Percentiles rank a stretch among this genome's conserved stretches.
Conservation (phyloP, 2,113 vertebrate species). For the Aphyosemion australe region DNA sequence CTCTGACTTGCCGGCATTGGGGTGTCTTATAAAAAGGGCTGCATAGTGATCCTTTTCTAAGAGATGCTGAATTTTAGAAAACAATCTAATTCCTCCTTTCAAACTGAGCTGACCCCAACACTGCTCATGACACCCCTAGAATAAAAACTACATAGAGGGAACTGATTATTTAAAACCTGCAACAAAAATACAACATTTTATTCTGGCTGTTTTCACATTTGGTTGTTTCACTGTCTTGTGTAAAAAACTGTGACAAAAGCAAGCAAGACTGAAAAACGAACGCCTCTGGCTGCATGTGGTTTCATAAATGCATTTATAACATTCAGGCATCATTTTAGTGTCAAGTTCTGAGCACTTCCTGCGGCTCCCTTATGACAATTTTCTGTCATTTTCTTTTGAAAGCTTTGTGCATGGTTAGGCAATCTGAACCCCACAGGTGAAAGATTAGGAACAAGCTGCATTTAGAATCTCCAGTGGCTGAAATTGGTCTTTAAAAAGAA, state of each 20-base stretch:
- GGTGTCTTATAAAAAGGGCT: too few species aligned
- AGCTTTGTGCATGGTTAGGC: neutral
- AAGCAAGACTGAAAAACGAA: neutral
- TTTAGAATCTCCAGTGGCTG: neutral
- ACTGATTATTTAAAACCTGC: too few species aligned
- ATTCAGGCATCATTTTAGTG: neutral
- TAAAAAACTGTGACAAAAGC: neutral
- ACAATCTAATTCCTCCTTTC: too few species aligned
- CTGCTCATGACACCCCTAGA: too few species aligned
- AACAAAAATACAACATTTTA: too few species aligned
- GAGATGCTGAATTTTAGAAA: too few species aligned
- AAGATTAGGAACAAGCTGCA: neutral
- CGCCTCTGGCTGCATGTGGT: neutral
- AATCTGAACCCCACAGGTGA: neutral
- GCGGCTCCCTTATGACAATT: neutral
- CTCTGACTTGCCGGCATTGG: too few species aligned
- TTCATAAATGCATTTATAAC: neutral
- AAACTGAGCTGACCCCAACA: too few species aligned
- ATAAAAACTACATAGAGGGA: too few species aligned
- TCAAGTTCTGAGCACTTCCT: neutral
- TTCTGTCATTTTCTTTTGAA: neutral
- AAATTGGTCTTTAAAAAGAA: neutral
- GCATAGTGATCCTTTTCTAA: too few species aligned
- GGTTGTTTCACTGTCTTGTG: neutral
- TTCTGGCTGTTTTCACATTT: too few species aligned